These are phyloP conservation scores for Protosalanx chinensis DNA, from an alignment of 2,797 vertebrate species.

Conservation along the genomic window DNA sequence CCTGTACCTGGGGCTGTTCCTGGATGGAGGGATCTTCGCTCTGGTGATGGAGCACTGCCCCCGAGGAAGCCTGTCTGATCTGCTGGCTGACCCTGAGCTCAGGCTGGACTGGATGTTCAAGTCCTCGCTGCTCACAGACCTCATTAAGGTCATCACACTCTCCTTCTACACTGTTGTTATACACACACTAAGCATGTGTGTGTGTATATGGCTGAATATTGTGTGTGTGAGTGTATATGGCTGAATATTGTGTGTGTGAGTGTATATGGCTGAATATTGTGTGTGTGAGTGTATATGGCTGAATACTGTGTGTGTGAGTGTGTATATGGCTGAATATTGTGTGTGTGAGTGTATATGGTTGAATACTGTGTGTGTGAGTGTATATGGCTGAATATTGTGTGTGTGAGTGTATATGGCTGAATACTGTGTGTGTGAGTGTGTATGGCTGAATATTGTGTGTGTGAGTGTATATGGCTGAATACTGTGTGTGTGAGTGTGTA, in stretches of 20 bases:
- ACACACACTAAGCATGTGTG: not conserved
- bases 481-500: slow-evolving; percentile 31
- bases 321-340: no score
- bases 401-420: no score
- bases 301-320: no score
- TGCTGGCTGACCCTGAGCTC: slow-evolving; percentile 73
- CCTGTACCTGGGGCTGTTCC: slow-evolving; percentile 76
- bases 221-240: slow-evolving; percentile 47
- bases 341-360: no score
- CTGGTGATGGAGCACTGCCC: slow-evolving; percentile 75
- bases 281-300: no score
- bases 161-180: no score
- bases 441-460: no score
- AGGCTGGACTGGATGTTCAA: slow-evolving; percentile 84
- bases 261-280: no score
- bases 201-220: not conserved
- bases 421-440: no score
- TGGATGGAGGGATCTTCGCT: slow-evolving; percentile 65
- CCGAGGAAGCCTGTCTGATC: slow-evolving; percentile 74
- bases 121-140: slow-evolving; percentile 81
- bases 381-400: no score
- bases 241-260: no score
- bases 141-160: slow-evolving; percentile 77
- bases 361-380: no score
- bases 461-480: slow-evolving; percentile 53